Evolutionary conservation across 2,113 vertebrate species (phyloP), one percentile per base, ranked within the genome.

Genomic region (Clarias macrocephalus): DNA sequence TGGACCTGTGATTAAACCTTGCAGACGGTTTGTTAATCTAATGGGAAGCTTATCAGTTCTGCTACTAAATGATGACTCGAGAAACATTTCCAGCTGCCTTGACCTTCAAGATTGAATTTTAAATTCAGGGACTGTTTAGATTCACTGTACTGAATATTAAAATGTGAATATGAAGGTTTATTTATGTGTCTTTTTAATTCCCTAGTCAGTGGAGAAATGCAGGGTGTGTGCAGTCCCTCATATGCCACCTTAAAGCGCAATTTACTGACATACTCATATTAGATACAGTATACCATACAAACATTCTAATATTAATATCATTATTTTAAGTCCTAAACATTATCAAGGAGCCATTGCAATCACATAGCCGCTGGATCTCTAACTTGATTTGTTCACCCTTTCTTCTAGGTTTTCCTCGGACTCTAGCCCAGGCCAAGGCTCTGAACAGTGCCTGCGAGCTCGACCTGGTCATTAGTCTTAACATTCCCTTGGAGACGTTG

Each of bases 401-500:
- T 3, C 72, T 28, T 15, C 54, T 88, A 99, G 98, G 98, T 88
- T 99, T 98, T 83, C 98, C 97, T 0, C 95, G 97, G 85, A 99
- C 98, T 0, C 87, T 98, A 88, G 90, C 94, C 0, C 98, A 99
- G 91, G 98, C 97, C 0, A 88, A 93, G 89, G 96, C 96, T 2
- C 93, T 99, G 90, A 96, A 97, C 88, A 92, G 81, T 87, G 91
- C 96, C 85, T 98, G 95, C 6, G 93, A 97, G 82, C 92, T 97
- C 66, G 97, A 99, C 88, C 87, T 99, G 73, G 97, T 98, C 89
- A 96, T 99, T 93, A 97, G 93, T 91, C 94, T 99, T 86, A 97
- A 99, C 92, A 96, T 99, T 52, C 98, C 98, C 18, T 97, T 96
- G 0, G 97, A 97, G 93, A 98, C 97, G 0, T 94, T 99, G 57